Evolutionary conservation across 92 coral and sea anemone genomes (phyloP).

Genomic region (Scolanthus callimorphus): DNA sequence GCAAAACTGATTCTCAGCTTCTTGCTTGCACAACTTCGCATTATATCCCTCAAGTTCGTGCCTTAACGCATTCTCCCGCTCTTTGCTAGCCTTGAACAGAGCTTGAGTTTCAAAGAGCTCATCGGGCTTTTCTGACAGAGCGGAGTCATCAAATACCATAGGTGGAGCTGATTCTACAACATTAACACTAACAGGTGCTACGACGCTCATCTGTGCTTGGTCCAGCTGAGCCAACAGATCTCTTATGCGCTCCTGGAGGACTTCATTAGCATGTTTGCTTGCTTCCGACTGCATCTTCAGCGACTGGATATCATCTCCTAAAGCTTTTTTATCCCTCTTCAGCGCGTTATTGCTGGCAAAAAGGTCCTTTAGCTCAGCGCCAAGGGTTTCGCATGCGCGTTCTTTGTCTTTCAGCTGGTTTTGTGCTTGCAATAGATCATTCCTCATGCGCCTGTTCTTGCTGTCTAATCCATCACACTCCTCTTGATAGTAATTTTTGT

Average conservation of each 20-base stretch:
- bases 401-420: slow-evolving; percentile 83
- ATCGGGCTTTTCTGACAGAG: slow-evolving; percentile 44
- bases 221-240: slow-evolving; percentile 62
- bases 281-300: slow-evolving; percentile 65
- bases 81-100: slow-evolving; percentile 56
- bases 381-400: slow-evolving; percentile 49
- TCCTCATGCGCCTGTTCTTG: slow-evolving; percentile 56
- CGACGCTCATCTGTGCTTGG: slow-evolving; percentile 36
- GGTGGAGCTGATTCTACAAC: slow-evolving; percentile 58
- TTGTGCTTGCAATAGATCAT: slow-evolving; percentile 63
- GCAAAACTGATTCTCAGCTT: slow-evolving; percentile 44
- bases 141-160: slow-evolving; percentile 28
- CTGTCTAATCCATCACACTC: slow-evolving; percentile 49
- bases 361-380: slow-evolving; percentile 53
- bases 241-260: slow-evolving; percentile 53
- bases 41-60: slow-evolving; percentile 48
- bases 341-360: slow-evolving; percentile 41
- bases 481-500: slow-evolving; percentile 55
- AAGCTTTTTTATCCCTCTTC: slow-evolving; percentile 47
- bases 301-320: slow-evolving; percentile 53
- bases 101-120: slow-evolving; percentile 63
- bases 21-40: slow-evolving; percentile 39
- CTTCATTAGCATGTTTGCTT: slow-evolving; percentile 56
- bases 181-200: slow-evolving; percentile 35
- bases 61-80: slow-evolving; percentile 60